Base-by-base conservation (phyloP, 1,140 invertebrate species). In the Anagrus nilaparvatae region DNA sequence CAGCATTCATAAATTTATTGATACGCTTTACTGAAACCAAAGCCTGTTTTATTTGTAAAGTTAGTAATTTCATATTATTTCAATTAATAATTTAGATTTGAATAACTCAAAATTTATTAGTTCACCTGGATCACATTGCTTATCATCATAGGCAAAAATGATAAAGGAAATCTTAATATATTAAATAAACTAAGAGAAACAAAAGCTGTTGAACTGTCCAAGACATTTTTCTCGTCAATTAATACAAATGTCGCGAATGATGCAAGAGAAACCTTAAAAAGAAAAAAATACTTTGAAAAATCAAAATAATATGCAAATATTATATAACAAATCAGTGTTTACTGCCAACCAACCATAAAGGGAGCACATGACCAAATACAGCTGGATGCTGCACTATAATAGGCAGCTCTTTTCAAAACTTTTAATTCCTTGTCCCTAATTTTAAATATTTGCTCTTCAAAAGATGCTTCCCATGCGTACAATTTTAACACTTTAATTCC, bases 291-390 rank as follows among this genome's bases (percentile, higher is more conserved):
- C 70, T 29, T 58, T 50, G 52, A 43, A 49, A 37, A 17, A n/a
- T n/a, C 14, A 16, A 24, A 46, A 25, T 44, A 27, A 16, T 36
- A 29, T 28, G 7, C 19, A 14, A 35, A 40, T 39, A 30, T 35
- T 8, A 18, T 10, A 13, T 42, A 21, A n/a, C 12, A 25, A n/a
- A 10, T n/a, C 16, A 32, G n/a, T 4, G 10, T 32, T 14, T n/a
- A 45, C 21, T 18, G 1, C 24, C 14, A 46, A 69, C 78, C 76
- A 73, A 97, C 93, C 79, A 97, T 72, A 65, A 95, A 94, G 13
- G 93, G 93, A 5, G 92, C 90, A 66, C 87, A 94, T 2, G 86
- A 87, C 90, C 92, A 96, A 46, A 92, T 82, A 61, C 96, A 94
- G 24, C 88, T 87, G 8, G 87, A 89, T 21, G 78, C 79, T 17